phyloP scores from a whole-genome alignment of 2,888 invertebrate species.

The Hermaeophaga mercurialis region DNA sequence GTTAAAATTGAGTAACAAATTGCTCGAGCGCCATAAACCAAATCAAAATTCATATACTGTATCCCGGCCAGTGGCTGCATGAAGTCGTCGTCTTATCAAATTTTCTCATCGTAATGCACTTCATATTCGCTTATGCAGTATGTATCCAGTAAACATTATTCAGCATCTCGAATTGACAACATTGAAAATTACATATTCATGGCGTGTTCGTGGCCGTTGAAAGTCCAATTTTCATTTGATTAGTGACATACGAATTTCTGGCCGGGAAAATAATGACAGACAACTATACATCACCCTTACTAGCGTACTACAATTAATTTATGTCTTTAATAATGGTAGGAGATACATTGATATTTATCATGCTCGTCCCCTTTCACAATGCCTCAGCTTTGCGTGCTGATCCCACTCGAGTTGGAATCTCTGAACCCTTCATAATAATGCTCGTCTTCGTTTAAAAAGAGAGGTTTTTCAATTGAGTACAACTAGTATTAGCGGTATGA shows the following conservation, averaged over 20 bases:
- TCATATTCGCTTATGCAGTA: slow-evolving; percentile 9
- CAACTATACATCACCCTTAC: slow-evolving; percentile 29
- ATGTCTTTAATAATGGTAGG: slow-evolving; percentile 29
- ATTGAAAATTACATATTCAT: slow-evolving; percentile 28
- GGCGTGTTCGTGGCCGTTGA: slow-evolving; percentile 22
- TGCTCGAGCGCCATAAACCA: background rate
- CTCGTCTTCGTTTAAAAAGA: slow-evolving; percentile 14
- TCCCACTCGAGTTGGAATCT: slow-evolving; percentile 10
- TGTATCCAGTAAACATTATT: slow-evolving; percentile 18
- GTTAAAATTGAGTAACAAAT: background rate
- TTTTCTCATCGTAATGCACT: slow-evolving; percentile 18
- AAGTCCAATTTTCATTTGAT: slow-evolving; percentile 26
- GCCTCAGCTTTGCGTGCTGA: slow-evolving; percentile 10
- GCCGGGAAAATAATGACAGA: slow-evolving; percentile 25
- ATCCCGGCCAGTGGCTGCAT: slow-evolving; percentile 12
- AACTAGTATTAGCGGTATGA: background rate
- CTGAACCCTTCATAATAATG: slow-evolving; percentile 12
- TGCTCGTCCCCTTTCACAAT: slow-evolving; percentile 14
- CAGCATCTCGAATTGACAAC: slow-evolving; percentile 20
- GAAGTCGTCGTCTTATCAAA: slow-evolving; percentile 15
- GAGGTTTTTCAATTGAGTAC: slow-evolving; percentile 3
- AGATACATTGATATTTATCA: slow-evolving; percentile 26
- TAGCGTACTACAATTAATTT: slow-evolving; percentile 29
- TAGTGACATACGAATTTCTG: slow-evolving; percentile 6
- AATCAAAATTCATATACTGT: slow-evolving; percentile 19